Evolutionary conservation across 2,888 invertebrate genomes (phyloP).

Genomic region (Panzeria rudis): DNA sequence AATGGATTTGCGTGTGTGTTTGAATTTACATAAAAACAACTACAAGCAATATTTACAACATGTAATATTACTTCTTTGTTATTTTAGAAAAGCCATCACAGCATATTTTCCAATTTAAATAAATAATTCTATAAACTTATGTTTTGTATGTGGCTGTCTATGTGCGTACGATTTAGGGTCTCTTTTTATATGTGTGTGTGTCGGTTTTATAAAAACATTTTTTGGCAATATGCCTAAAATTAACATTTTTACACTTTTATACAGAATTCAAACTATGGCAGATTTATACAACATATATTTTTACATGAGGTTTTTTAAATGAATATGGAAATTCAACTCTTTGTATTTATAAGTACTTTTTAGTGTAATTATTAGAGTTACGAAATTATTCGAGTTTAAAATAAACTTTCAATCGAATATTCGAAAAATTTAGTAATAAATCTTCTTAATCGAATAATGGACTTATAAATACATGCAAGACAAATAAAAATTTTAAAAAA

Average conservation of each 20-base stretch:
- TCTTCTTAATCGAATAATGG: too few relatives aligned
- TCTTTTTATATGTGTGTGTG: neutral
- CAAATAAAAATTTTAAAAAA: too few relatives aligned
- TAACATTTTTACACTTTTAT: slow-evolving; percentile 63
- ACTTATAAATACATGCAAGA: neutral
- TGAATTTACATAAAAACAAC: slow-evolving; percentile 1
- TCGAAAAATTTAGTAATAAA: too few relatives aligned
- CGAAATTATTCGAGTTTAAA: neutral
- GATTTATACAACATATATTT: neutral
- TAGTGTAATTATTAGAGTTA: neutral
- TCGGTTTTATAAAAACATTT: slow-evolving; percentile 24
- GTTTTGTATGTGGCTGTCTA: neutral
- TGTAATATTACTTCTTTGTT: slow-evolving; percentile 44
- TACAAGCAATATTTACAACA: slow-evolving; percentile 32
- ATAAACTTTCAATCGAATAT: too few relatives aligned
- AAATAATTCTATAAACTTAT: slow-evolving; percentile 10
- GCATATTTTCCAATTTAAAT: slow-evolving; percentile 54
- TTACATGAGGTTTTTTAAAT: neutral
- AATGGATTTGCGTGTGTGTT: neutral
- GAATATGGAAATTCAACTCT: neutral
- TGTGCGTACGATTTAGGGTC: neutral
- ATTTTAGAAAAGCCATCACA: slow-evolving; percentile 22
- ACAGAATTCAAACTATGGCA: slow-evolving; percentile 37
- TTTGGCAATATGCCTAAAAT: slow-evolving; percentile 70
- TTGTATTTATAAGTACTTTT: neutral